These are phyloP conservation scores for Calameuta idolon DNA, from an alignment of 2,888 invertebrate species.

Conservation along the genomic window DNA sequence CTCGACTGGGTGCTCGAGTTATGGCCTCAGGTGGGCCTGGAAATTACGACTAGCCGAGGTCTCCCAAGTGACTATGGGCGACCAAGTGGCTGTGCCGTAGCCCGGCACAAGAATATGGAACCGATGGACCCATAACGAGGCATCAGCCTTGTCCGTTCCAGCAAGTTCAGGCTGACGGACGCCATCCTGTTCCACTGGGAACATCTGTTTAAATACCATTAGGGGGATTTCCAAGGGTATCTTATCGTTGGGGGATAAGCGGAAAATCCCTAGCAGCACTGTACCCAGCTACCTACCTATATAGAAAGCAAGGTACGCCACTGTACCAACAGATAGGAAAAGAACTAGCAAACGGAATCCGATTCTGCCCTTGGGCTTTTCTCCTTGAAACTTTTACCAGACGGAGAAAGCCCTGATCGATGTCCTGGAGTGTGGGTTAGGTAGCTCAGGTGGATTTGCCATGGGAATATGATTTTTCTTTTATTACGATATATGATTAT, in stretches of 20 bases:
- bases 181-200: neutral
- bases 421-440: neutral
- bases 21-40: conserved; percentile 55
- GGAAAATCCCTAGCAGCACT: neutral
- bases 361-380: neutral
- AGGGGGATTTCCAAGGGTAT: conserved; percentile 19
- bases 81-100: conserved; percentile 26
- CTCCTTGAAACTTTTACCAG: neutral
- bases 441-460: neutral
- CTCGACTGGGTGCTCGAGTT: conserved; percentile 48
- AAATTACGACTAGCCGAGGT: conserved; percentile 45
- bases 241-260: conserved; percentile 31
- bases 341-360: neutral
- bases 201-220: conserved; percentile 38
- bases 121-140: neutral
- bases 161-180: neutral
- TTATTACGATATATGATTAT: neutral
- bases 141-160: neutral
- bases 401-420: neutral
- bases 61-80: conserved; percentile 42
- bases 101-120: neutral
- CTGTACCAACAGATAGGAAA: neutral
- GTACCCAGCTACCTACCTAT: neutral
- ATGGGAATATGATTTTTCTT: conserved; percentile 9
- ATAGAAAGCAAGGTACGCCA: neutral